Percentiles rank a stretch among this genome's conserved stretches.
phyloP scores from a whole-genome alignment of 1,140 invertebrate genomes.

The Gryllus bimaculatus region DNA sequence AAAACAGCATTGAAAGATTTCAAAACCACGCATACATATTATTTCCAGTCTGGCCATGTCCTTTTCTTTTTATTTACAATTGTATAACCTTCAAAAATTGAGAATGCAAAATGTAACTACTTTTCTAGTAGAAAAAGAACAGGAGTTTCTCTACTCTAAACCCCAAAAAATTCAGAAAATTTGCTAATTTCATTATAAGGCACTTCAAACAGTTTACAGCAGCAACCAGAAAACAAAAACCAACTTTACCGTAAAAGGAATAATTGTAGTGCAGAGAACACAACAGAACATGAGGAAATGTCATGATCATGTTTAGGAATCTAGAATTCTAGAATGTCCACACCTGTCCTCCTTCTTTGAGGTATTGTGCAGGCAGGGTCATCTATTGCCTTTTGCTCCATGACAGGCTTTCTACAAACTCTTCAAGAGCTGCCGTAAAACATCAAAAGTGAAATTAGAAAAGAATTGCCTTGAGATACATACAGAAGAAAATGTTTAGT shows the following conservation, averaged over 20 bases:
- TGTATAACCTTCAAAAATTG: neutral
- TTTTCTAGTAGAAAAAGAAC: neutral
- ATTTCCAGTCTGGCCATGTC: too few species aligned
- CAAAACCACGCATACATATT: too few species aligned
- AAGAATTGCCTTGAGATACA: too few species aligned
- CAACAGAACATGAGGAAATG: conserved; percentile 18
- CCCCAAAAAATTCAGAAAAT: neutral
- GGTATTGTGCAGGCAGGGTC: conserved; percentile 51
- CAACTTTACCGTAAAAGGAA: neutral
- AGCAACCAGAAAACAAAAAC: neutral
- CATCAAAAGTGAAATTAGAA: neutral
- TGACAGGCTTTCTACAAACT: neutral
- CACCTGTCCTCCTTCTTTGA: conserved; percentile 53
- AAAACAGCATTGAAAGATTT: too few species aligned
- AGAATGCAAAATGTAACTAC: neutral
- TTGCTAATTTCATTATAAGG: neutral
- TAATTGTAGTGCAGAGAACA: neutral
- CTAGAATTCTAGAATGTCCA: conserved; percentile 52
- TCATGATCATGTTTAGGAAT: conserved; percentile 39
- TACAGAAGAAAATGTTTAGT: too few species aligned
- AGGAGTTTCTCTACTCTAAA: neutral
- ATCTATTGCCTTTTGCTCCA: conserved; percentile 30
- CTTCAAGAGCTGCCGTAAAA: neutral
- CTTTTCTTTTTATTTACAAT: too few species aligned
- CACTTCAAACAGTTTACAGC: neutral